A percentile compares a stretch with the other conserved stretches of the same genome.
Evolutionary conservation across 2,888 invertebrate species (phyloP).

Genomic region (Alloplasta piceator): DNA sequence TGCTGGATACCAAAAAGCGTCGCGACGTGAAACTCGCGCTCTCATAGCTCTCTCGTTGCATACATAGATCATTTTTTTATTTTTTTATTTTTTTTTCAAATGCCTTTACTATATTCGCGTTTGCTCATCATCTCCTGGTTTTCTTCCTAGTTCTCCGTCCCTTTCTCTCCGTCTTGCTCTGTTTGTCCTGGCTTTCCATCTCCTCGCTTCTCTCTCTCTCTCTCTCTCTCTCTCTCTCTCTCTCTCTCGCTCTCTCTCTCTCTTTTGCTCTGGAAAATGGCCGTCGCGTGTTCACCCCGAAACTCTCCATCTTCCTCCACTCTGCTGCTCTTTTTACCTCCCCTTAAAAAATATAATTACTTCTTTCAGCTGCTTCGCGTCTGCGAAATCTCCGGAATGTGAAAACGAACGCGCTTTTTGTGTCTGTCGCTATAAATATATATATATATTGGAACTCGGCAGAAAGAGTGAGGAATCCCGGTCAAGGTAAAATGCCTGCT

Average conservation of each 20-base stretch:
- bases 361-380: constrained; percentile 51
- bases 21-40: constrained; percentile 35
- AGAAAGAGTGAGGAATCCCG: background rate
- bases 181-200: constrained; percentile 60
- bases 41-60: constrained; percentile 17
- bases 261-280: constrained; percentile 60
- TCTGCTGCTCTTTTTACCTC: constrained; percentile 29
- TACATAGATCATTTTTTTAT: constrained; percentile 43
- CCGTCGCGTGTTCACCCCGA: constrained; percentile 32
- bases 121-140: constrained; percentile 53
- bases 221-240: constrained; percentile 51
- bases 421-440: constrained; percentile 7
- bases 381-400: constrained; percentile 31
- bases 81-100: constrained; percentile 24
- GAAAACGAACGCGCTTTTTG: constrained; percentile 36
- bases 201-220: constrained; percentile 62
- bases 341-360: constrained; percentile 36
- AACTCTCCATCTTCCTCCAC: constrained; percentile 14
- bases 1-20: constrained; percentile 41
- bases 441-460: background rate
- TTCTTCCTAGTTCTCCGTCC: constrained; percentile 57
- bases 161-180: constrained; percentile 59
- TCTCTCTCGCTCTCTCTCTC: constrained; percentile 46
- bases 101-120: constrained; percentile 22
- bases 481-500: constrained; percentile 29